Evolutionary conservation across 2,113 vertebrate genomes (phyloP).

Genomic region (Lipophrys pholis): DNA sequence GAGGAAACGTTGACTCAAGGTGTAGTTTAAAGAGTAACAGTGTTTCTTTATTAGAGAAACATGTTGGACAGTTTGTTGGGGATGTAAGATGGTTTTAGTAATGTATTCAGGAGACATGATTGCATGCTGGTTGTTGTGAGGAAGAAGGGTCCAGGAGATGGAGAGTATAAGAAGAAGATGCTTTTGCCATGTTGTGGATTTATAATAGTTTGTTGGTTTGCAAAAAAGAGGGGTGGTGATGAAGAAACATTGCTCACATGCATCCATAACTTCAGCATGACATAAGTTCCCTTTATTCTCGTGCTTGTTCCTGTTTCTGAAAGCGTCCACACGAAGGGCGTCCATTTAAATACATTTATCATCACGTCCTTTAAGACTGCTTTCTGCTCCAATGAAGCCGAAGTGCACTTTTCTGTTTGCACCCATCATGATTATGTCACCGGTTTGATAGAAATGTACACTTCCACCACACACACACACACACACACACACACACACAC

Average conservation of each 20-base stretch:
- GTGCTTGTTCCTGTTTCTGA: slow-evolving; percentile 52
- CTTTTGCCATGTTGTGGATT: no score
- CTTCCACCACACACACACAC: not conserved
- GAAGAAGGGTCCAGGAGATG: no score
- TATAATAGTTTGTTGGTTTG: no score
- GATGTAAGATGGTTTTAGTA: no score
- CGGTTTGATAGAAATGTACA: slow-evolving; percentile 12
- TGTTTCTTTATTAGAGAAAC: no score
- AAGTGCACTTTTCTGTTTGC: slow-evolving; percentile 20
- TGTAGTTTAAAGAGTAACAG: no score
- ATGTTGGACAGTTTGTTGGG: no score
- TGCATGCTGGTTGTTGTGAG: no score
- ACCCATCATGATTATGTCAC: slow-evolving; percentile 1
- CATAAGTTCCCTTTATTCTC: slow-evolving; percentile 32
- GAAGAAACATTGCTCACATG: slow-evolving; percentile 8
- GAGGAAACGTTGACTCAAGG: no score
- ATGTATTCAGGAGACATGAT: no score
- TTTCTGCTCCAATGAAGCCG: slow-evolving; percentile 24
- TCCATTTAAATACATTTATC: slow-evolving; percentile 30
- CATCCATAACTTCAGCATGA: slow-evolving; percentile 12
- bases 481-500: no score
- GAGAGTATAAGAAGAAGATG: no score
- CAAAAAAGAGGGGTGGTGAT: not conserved
- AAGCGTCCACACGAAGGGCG: slow-evolving; percentile 1
- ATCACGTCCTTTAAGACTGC: slow-evolving; percentile 1